A percentile compares a stretch with the other conserved stretches of the same genome.
phyloP scores from a whole-genome alignment of 2,888 invertebrate species.

The Andrena fulva region DNA sequence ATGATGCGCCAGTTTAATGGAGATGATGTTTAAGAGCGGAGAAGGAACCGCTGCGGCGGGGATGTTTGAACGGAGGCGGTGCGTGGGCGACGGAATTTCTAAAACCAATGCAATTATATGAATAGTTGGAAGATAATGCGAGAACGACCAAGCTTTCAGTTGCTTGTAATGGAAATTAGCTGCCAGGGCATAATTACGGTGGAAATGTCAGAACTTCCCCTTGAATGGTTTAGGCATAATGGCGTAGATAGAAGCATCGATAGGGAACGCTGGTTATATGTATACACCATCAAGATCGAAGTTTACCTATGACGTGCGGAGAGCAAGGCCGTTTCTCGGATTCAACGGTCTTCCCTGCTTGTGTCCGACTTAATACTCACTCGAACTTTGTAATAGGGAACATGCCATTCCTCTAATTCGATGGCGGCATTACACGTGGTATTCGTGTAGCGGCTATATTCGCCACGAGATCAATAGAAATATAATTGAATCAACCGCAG shows the following conservation, averaged over 20 bases:
- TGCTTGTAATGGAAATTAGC: conserved; percentile 38
- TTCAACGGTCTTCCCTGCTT: background rate
- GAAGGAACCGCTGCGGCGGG: background rate
- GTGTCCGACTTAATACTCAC: conserved; percentile 13
- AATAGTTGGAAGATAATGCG: conserved; percentile 7
- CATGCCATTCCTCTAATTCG: conserved; percentile 5
- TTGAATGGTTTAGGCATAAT: conserved; percentile 28
- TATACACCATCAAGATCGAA: conserved; percentile 8
- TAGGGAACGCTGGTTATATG: conserved; percentile 16
- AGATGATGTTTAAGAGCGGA: background rate
- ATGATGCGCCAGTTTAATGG: background rate
- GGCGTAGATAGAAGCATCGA: conserved; percentile 28
- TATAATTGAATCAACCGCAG: background rate
- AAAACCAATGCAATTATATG: too few species aligned
- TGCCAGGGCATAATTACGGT: conserved; percentile 30
- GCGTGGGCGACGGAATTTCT: background rate
- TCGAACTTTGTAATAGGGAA: conserved; percentile 23
- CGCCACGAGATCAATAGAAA: conserved; percentile 4
- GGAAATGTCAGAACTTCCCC: conserved; percentile 26
- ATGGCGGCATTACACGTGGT: conserved; percentile 7
- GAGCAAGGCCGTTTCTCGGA: conserved; percentile 42
- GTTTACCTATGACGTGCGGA: conserved; percentile 22
- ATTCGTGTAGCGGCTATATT: background rate
- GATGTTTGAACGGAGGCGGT: background rate
- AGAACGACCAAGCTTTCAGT: background rate